These are phyloP conservation scores for Epizoanthus fatuus DNA, from an alignment of 92 coral and sea anemone genomes.

Conservation along the genomic window DNA sequence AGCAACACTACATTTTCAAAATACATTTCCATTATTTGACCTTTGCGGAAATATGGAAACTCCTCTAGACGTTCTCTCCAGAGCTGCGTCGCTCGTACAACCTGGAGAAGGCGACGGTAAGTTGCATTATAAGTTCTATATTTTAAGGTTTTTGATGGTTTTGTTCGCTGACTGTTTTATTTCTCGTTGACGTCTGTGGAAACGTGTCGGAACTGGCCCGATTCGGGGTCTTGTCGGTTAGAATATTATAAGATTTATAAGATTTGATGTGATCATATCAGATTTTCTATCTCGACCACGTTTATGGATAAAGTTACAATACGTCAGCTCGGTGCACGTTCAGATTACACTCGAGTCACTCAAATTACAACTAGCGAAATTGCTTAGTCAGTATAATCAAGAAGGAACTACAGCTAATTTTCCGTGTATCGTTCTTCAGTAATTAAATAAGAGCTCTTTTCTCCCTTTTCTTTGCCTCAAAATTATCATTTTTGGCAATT, in stretches of 20 bases:
- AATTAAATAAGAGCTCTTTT: no score
- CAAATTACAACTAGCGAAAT: neutral
- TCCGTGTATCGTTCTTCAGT: no score
- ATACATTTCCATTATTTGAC: slow-evolving; percentile 14
- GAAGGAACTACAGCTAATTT: no score
- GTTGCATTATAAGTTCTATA: slow-evolving; percentile 20
- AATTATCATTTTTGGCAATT: neutral
- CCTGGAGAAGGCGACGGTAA: slow-evolving; percentile 82
- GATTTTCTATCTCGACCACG: slow-evolving; percentile 7
- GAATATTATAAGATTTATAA: neutral
- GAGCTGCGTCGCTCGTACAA: slow-evolving; percentile 98
- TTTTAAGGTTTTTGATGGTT: neutral
- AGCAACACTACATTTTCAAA: slow-evolving; percentile 10
- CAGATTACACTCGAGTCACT: neutral
- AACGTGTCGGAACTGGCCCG: slow-evolving; percentile 30
- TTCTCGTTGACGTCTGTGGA: neutral
- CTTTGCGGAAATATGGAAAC: slow-evolving; percentile 78
- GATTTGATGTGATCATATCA: slow-evolving; percentile 32
- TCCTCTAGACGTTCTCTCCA: slow-evolving; percentile 96
- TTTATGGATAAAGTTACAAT: slow-evolving; percentile 37
- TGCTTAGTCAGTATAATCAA: neutral
- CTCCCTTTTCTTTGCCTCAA: neutral
- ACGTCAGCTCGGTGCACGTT: slow-evolving; percentile 38
- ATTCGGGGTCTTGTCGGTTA: neutral
- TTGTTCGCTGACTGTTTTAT: slow-evolving; percentile 14